These are phyloP conservation scores for Macrophya alboannulata DNA, from an alignment of 2,888 invertebrate genomes.

Conservation along the genomic window DNA sequence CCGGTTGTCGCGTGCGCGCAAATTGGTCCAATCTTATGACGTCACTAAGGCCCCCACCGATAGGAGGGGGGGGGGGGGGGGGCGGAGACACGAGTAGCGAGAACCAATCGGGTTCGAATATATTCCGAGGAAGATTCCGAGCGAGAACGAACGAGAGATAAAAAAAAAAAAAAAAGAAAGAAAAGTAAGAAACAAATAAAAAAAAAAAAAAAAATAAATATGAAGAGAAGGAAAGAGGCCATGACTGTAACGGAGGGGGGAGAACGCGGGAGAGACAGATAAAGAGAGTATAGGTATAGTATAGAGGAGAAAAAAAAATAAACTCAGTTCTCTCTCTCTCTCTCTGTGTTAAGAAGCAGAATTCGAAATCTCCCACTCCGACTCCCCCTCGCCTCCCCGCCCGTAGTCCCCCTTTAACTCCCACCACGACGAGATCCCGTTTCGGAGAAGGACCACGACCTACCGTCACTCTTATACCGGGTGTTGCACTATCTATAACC, in stretches of 20 bases:
- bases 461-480: conserved; percentile 39
- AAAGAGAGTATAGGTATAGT: background rate
- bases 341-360: background rate
- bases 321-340: conserved; percentile 1
- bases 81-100: conserved; percentile 21
- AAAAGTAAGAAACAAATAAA: background rate
- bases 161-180: background rate
- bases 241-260: background rate
- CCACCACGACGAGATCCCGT: conserved; percentile 42
- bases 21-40: conserved; percentile 42
- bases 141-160: background rate
- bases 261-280: background rate
- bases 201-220: background rate
- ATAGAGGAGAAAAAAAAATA: conserved; percentile 2
- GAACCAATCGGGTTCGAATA: conserved; percentile 25
- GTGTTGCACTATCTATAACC: conserved; percentile 27
- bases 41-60: conserved; percentile 44
- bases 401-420: background rate
- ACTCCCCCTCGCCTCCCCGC: background rate
- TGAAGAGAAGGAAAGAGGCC: background rate
- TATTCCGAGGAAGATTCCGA: conserved; percentile 15
- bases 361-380: conserved; percentile 30
- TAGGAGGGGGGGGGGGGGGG: background rate
- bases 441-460: conserved; percentile 54
- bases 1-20: conserved; percentile 42